A percentile compares a stretch with the other conserved stretches of the same genome.
Conservation (phyloP, 2,888 invertebrate species). For the Amiota mariae region DNA sequence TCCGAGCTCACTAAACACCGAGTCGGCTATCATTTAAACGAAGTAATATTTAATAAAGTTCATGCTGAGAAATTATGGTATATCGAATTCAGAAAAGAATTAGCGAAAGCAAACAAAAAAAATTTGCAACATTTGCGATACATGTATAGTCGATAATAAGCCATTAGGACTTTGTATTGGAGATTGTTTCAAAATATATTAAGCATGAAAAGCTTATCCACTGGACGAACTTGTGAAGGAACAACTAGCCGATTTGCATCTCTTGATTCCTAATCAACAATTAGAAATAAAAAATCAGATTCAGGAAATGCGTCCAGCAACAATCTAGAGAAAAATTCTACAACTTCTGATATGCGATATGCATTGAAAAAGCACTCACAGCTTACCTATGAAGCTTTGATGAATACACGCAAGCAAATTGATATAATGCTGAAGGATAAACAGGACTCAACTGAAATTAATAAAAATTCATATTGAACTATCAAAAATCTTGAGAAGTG, state of each 20-base stretch:
- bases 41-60: no score
- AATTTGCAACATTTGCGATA: no score
- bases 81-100: no score
- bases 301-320: constrained; percentile 67
- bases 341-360: no score
- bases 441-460: constrained; percentile 77
- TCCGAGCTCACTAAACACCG: no score
- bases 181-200: no score
- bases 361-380: constrained; percentile 49
- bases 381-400: constrained; percentile 65
- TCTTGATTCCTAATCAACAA: constrained; percentile 66
- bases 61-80: no score
- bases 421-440: constrained; percentile 76
- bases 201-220: no score
- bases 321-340: constrained; percentile 61
- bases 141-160: no score
- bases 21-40: no score
- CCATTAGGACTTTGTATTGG: no score
- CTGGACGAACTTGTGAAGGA: constrained; percentile 56
- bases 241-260: constrained; percentile 62
- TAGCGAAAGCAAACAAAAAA: no score
- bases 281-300: constrained; percentile 63
- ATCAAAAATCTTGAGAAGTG: constrained; percentile 82
- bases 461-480: constrained; percentile 80
- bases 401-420: constrained; percentile 72